Base-by-base conservation (phyloP, 2,797 vertebrate species). In the Fistularia commersonii region DNA sequence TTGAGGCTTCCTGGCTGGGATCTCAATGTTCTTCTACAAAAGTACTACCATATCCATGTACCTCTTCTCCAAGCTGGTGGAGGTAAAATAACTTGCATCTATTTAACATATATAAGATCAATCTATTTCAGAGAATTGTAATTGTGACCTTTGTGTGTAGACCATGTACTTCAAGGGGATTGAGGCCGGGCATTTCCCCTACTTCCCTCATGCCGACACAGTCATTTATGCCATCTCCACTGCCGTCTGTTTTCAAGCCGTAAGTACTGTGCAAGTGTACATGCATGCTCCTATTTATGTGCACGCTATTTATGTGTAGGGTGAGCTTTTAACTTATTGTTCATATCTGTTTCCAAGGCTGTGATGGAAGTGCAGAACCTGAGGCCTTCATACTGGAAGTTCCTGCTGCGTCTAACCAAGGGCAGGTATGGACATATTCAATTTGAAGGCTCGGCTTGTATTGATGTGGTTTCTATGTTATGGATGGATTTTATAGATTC, bases 1-100 rank as follows among this genome's bases (percentile, higher is more conserved):
- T 54, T 0, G 42, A 99, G 97, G 97, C 9, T 97, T 98, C 82
- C 86, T 99, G 77, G 97, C 97, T 48, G 97, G 97, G 55, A 69
- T 92, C 40, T 99, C 97, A 23, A 99, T 99, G 97, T 97, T 97
- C 91, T 98, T 99, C 91, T 99, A 98, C 90, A 97, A 95, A 91
- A 99, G 97, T 81, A 99, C 97, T 31, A 85, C 93, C 10, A 98
- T 99, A 85, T 97, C 97, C 52, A 99, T 99, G 97, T 98, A 99
- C 79, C 92, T 99, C 65, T 94, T 94, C 73, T 95, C 96, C 35
- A 99, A 99, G 82, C 86, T 99, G 73, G 95, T 99, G 66, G 97
- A 99, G 96, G 97, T 98, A 92, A 87, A 33, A 31, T 1, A n/a
- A 49, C 6, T 6, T 9, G 1, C 7, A 10, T 35, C 15, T 13